A percentile compares a stretch with the other conserved stretches of the same genome.
phyloP scores from a whole-genome alignment of 2,888 invertebrate species.

The Metellina segmentata region DNA sequence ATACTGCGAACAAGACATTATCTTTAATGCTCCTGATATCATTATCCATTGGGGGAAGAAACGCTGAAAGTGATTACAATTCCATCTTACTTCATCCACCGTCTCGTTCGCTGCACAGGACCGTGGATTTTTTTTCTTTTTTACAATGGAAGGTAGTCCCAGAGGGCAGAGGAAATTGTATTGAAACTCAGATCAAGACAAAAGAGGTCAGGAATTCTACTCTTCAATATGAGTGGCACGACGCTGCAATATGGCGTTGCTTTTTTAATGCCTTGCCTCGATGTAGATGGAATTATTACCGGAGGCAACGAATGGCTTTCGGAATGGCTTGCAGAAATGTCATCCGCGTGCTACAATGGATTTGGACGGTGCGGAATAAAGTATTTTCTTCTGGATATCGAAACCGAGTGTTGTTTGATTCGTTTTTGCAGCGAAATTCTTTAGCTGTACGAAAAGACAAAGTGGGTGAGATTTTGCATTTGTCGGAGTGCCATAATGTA shows the following conservation, averaged over 20 bases:
- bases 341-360: no score
- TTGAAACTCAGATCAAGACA: not conserved
- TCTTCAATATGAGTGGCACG: not conserved
- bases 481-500: no score
- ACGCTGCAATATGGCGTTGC: not conserved
- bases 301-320: not conserved
- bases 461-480: no score
- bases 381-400: no score
- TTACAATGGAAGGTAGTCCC: not conserved
- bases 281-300: not conserved
- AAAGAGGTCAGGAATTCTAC: not conserved
- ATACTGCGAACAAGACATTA: conserved; percentile 49
- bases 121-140: not conserved
- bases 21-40: conserved; percentile 55
- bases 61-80: conserved; percentile 55
- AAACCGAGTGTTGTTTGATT: no score
- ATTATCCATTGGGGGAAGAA: conserved; percentile 36
- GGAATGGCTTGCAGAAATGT: not conserved
- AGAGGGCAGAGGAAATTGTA: not conserved
- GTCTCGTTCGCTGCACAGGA: not conserved
- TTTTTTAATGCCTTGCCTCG: conserved; percentile 14
- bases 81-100: conserved; percentile 11
- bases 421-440: no score
- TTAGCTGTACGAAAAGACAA: no score
- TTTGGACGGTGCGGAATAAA: no score